Percentiles rank a stretch among this genome's conserved stretches.
phyloP scores from a whole-genome alignment of 2,797 vertebrate species.

The Strix occidentalis region DNA sequence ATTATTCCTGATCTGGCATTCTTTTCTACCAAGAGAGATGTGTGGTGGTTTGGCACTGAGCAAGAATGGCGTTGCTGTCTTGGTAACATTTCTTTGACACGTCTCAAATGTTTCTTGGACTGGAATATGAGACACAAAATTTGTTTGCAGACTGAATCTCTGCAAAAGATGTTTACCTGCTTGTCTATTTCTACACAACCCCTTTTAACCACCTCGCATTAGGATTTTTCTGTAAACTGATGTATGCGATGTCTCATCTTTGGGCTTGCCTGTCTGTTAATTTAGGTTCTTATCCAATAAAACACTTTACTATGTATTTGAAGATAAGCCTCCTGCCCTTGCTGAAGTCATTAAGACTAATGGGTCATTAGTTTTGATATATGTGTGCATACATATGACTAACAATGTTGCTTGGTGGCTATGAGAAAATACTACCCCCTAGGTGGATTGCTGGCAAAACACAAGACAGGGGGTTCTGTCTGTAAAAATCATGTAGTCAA shows the following conservation, averaged over 20 bases:
- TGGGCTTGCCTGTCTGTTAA: neutral
- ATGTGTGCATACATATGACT: neutral
- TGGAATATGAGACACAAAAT: neutral
- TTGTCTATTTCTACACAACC: neutral
- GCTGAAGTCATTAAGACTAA: neutral
- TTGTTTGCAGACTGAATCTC: neutral
- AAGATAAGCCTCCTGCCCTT: neutral
- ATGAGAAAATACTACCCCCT: neutral
- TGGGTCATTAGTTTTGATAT: neutral
- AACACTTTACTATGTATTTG: neutral
- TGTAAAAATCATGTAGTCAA: slow-evolving; percentile 4
- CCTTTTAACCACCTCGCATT: neutral
- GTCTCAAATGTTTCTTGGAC: neutral
- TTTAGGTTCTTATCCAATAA: neutral
- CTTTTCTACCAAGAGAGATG: neutral
- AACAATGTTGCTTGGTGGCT: neutral
- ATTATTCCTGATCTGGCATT: neutral
- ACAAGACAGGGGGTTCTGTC: neutral
- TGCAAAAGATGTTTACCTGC: neutral
- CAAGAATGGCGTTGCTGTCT: neutral
- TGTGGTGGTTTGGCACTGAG: neutral
- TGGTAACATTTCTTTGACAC: neutral
- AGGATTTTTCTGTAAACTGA: neutral
- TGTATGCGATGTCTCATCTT: neutral
- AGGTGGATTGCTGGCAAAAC: neutral